Evolutionary conservation across 1,140 invertebrate genomes (phyloP).

Genomic region (Macrobrachium rosenbergii): DNA sequence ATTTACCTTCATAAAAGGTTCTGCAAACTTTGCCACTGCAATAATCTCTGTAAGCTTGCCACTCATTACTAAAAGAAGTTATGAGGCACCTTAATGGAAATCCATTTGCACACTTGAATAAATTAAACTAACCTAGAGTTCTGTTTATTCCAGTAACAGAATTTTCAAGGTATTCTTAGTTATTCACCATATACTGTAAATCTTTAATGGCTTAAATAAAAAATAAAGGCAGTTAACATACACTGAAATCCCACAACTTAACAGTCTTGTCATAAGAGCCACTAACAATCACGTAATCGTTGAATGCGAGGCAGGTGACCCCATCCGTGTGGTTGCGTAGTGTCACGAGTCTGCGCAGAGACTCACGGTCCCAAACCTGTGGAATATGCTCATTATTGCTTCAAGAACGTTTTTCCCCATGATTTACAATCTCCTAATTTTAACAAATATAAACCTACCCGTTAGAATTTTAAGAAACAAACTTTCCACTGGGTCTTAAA

Average conservation of each 20-base stretch:
- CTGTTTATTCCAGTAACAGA: no score
- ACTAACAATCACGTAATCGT: constrained; percentile 74
- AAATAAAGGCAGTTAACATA: constrained; percentile 69
- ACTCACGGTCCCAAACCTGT: constrained; percentile 72
- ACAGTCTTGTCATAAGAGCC: constrained; percentile 75
- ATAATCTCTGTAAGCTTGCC: no score
- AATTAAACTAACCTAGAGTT: no score
- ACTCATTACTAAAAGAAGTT: no score
- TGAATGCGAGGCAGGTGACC: constrained; percentile 75
- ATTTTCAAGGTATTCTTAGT: no score
- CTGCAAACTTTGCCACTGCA: no score
- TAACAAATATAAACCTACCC: no score
- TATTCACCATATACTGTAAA: neutral
- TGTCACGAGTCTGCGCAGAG: constrained; percentile 73
- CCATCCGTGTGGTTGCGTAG: constrained; percentile 74
- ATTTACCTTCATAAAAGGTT: no score
- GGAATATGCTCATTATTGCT: neutral
- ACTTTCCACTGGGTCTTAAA: no score
- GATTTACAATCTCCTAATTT: neutral
- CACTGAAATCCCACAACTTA: constrained; percentile 75
- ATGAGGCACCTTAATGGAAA: no score
- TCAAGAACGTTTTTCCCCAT: neutral
- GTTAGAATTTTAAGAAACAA: no score
- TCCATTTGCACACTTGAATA: no score
- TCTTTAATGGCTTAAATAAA: neutral